Evolutionary conservation across 2,888 invertebrate species (phyloP), one percentile per base, ranked within the genome.

Genomic region (Argyra leucocephala): DNA sequence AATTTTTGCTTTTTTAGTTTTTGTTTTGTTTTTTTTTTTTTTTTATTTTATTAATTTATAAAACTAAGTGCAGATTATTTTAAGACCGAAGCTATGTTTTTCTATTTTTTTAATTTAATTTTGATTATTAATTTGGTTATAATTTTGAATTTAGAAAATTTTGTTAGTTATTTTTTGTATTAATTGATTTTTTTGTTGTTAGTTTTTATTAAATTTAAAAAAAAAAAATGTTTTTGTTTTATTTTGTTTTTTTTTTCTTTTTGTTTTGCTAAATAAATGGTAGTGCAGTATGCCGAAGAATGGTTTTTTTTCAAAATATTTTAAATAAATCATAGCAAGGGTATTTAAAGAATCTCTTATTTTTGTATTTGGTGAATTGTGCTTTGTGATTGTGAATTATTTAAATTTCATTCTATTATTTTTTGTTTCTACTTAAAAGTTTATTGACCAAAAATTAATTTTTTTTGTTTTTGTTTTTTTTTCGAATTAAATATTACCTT

Each of bases 401-500:
- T 10, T 31, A 31, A 31, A 7, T 31, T 31, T 15, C 6, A 61
- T 7, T 22, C 61, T 22, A 61, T 61, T 7, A 61, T 22, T 23
- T 61, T 61, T n/a, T n/a, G 22, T 21, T 23, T 22, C 7, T 23
- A 23, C 7, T 21, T 22, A 10, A 21, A 23, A n/a, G 62, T 31
- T n/a, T 15, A 6, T 22, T n/a, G 61, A 31, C 65, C 63, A 63
- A 65, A 61, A 48, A 24, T 22, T 23, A 36, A 24, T 48, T 31
- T 23, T 61, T 26, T 58, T 21, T 10, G 9, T 5, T 58, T 31
- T 9, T 57, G 23, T 18, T 22, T 21, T n/a, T n/a, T n/a, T n/a
- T n/a, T 23, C 59, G n/a, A 58, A 61, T 57, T 23, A 26, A 22
- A 26, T 70, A 76, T 76, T 79, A 84, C 79, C 80, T 76, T 48